Evolutionary conservation across 2,113 vertebrate species (phyloP), one percentile per base, ranked within the genome.

Genomic region (Sturnira hondurensis): DNA sequence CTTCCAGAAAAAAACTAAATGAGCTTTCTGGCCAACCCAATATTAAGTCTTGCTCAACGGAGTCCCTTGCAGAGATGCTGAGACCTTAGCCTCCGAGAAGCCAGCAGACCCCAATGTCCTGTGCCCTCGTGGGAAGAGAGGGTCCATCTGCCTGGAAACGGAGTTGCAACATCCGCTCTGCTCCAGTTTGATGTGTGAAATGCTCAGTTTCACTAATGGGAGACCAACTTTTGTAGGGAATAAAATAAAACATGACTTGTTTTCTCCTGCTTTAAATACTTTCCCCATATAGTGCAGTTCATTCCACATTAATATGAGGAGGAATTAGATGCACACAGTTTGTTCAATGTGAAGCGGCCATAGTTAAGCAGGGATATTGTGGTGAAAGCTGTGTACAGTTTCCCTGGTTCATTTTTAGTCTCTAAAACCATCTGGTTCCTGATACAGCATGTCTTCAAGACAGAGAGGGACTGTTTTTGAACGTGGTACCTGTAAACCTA

Each of bases 391-490:
- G 0, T 50, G 12, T 74, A 71, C 12, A 31, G 47, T n/a, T 22
- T 17, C 20, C 19, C 15, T 56, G 13, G 88, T 85, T 16, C 11
- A 3, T 19, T 95, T 33, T 1, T 65, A 89, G 61, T 38, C 3
- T 36, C 65, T 91, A 87, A 68, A 77, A 43, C 73, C 12, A 54
- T 91, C 80, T 91, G 70, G 17, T 82, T 90, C 31, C 20, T 26
- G 20, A 50, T 38, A n/a, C 1, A 82, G 4, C 24, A 7, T 82
- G 36, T 81, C 31, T 83, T 67, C 65, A 91, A 97, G 41, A 71
- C 33, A 82, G 31, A 93, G 89, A 71, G 36, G 36, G 20, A 50
- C 11, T 93, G 58, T 86, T 96, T 95, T 43, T 58, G 13, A 81
- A 43, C 19, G 56, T 58, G n/a, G 28, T 70, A 92, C 24, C 5